Base-by-base conservation (phyloP, 2,797 vertebrate genomes). In the Pseudochromis fuscus region DNA sequence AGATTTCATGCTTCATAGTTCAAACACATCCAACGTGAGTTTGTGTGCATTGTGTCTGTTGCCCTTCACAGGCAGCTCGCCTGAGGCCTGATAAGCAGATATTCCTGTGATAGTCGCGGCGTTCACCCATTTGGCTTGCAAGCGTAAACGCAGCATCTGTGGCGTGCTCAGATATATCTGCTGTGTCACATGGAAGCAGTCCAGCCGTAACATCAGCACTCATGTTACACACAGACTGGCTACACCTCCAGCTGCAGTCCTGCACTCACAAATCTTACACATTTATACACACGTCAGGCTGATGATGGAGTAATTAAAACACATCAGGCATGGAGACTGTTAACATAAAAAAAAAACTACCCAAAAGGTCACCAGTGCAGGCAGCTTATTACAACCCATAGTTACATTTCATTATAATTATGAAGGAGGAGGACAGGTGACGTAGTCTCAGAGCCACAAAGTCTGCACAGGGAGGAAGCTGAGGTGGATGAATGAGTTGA, bases 121-220 rank as follows among this genome's bases (percentile, higher is more conserved):
- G 4, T 60, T 46, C 4, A 42, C 53, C 8, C 15, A 2, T 45
- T 61, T 31, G n/a, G 44, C 48, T 46, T 11, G 40, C 33, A 3
- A 1, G 25, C 4, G 0, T 57, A 33, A 73, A 65, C 6, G 38
- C 56, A 51, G 15, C 57, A 57, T 66, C 70, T 53, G 73, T 35
- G 67, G 45, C 1, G 24, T 33, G 49, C 42, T 51, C 50, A 45
- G 59, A 58, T 42, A 16, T 57, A 45, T 77, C 61, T 31, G 78
- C 72, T 24, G 59, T 8, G 70, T 72, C 73, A 57, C 67, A 21
- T 62, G 67, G 69, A 56, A 0, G 28, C 62, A 12, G 30, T 49
- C 56, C 77, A 49, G 24, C 59, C 12, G 42, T 4, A 49, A 72
- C 44, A 49, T 48, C 76, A 21, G 61, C 18, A 0, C 60, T 82